Conservation (phyloP, 2,797 vertebrate genomes). For the Tympanoctomys barrerae region DNA sequence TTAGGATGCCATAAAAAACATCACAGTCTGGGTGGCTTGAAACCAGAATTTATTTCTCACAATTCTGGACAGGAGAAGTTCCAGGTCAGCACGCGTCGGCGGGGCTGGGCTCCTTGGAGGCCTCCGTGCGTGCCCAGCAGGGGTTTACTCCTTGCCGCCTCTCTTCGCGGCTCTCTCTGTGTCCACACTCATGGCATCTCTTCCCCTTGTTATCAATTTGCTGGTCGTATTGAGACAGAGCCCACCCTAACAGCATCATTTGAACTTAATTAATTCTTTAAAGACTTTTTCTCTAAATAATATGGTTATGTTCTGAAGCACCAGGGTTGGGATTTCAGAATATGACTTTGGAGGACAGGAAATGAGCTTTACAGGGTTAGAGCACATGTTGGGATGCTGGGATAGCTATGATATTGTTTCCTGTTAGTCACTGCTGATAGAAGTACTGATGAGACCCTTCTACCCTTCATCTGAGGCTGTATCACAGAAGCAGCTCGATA, state of each 20-base stretch:
- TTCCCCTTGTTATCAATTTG: not conserved
- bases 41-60: not conserved
- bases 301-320: not conserved
- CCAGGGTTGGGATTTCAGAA: not conserved
- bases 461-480: slow-evolving; percentile 58
- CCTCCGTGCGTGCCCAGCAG: not conserved
- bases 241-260: not conserved
- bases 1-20: not conserved
- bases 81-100: no score
- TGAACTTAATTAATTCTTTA: not conserved
- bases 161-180: not conserved
- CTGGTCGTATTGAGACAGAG: not conserved
- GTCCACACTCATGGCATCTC: not conserved
- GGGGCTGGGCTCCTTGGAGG: not conserved
- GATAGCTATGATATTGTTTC: not conserved
- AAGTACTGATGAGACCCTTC: slow-evolving; percentile 67
- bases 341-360: not conserved
- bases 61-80: not conserved
- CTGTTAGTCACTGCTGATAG: slow-evolving; percentile 40
- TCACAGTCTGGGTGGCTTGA: not conserved
- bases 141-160: not conserved
- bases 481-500: slow-evolving; percentile 30
- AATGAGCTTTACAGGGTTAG: not conserved
- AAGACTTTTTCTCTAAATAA: not conserved
- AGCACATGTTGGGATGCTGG: not conserved